Percentiles rank a stretch among this genome's conserved stretches.
phyloP scores from a whole-genome alignment of 2,113 vertebrate genomes.

The Brachyhypopomus gauderio region DNA sequence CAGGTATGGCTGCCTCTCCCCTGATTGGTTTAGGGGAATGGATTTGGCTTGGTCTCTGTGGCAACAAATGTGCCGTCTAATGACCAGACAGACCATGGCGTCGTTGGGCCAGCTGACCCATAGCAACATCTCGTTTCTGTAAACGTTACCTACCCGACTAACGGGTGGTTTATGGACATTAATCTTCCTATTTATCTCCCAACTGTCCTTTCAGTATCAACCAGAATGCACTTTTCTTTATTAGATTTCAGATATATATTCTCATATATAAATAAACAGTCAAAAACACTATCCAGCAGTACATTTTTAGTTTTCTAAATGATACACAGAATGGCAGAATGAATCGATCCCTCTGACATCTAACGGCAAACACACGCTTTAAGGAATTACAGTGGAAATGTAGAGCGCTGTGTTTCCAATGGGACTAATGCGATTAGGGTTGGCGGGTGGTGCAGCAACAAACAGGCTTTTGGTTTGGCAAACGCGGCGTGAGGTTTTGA shows the following conservation, averaged over 20 bases:
- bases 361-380: neutral
- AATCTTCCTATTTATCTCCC: neutral
- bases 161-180: neutral
- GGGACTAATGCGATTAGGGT: neutral
- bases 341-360: neutral
- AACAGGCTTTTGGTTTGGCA: neutral
- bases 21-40: conserved; percentile 61
- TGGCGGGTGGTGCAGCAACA: neutral
- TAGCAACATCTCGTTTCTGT: neutral
- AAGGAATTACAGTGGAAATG: neutral
- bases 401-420: no score
- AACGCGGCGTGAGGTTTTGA: neutral
- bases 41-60: conserved; percentile 52
- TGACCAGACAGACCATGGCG: neutral
- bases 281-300: neutral
- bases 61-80: conserved; percentile 59
- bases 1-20: conserved; percentile 67
- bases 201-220: conserved; percentile 18
- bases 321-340: neutral
- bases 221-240: no score
- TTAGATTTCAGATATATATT: no score
- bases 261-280: neutral
- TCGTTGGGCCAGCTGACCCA: neutral
- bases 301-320: neutral
- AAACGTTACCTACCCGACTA: neutral